Base-by-base conservation (phyloP, 2,797 vertebrate species). In the Alectoris magna region DNA sequence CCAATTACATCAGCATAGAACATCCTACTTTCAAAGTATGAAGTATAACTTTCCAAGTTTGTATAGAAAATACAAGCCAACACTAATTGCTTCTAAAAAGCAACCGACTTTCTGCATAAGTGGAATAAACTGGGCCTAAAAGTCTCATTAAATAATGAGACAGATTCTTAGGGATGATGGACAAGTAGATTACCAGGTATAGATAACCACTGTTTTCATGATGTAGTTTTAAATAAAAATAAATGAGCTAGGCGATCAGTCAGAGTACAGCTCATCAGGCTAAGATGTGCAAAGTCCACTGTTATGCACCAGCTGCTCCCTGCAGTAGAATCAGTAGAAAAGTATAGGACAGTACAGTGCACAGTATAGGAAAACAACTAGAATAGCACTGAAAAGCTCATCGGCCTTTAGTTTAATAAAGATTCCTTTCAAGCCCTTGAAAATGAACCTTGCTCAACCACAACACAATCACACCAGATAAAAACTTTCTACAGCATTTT, bases 401-500 rank as follows among this genome's bases (percentile, higher is more conserved):
- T 7, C 11, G 18, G 8, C 11, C n/a, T 71, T 89, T 24, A 67
- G 24, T 53, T 59, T 46, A 27, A 51, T 21, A 44, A 2, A 59
- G 5, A 46, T 66, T 86, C 27, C 34, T 71, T 29, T 38, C 22
- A 60, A 73, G 11, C 4, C 14, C 39, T 0, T 4, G 10, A 12
- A 29, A 73, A 14, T 1, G 11, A 67, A n/a, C 14, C n/a, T 67
- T 39, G 6, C 36, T 72, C 34, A 64, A 29, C 29, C 3, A 7
- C 38, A 72, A 9, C 14, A 6, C n/a, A 16, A 31, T 8, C n/a
- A 43, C 43, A 23, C 34, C 38, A 71, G n/a, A 36, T 0, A 17
- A 59, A 2, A 43, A 29, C 2, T 23, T n/a, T 13, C 5, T 14
- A 7, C 0, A 18, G 19, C 31, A 15, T 11, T 31, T 49, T 73